Base-by-base conservation (phyloP, 1,140 invertebrate genomes). In the Sitobion miscanthi region DNA sequence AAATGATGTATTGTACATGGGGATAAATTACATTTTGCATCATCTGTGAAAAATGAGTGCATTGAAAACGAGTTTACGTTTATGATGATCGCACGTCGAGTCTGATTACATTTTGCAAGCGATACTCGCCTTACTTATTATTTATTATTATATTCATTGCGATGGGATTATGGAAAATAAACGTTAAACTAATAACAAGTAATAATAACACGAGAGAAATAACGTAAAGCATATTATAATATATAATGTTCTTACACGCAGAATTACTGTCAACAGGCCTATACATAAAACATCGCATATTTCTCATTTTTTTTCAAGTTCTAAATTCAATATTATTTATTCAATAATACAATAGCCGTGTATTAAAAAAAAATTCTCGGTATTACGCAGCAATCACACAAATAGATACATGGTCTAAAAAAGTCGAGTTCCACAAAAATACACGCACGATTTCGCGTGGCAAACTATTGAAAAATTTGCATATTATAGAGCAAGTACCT, bases 181-280 rank as follows among this genome's bases (percentile, higher is more conserved):
- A 89, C 52, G 35, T 89, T 57, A 38, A 89, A 38, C 35, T 89
- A 89, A 89, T 89, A 89, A 89, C 9, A 86, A 45, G 57, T 30
- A 62, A 62, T 62, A 42, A 42, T 9, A 87, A 49, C 30, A n/a
- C 25, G 11, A 47, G 25, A 35, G 20, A 35, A 54, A 89, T 42
- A 89, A 25, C n/a, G 21, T 38, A 8, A n/a, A 21, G 1, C n/a
- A 57, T 54, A 90, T 54, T 21, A 54, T 54, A 54, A 54, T 52
- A 89, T 23, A 89, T 89, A 35, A 38, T 45, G 25, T 2, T 52
- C 17, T 5, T 89, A 62, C 14, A 14, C 2, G 8, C 14, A 49
- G 4, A 52, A 77, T 52, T 3, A 47, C 2, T 47, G 20, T 82
- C 6, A 17, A 69, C 30, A 21, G 8, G 38, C 45, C 20, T 86